A percentile compares a stretch with the other conserved stretches of the same genome.
phyloP scores from a whole-genome alignment of 2,797 vertebrate species.

The Spondyliosoma cantharus region DNA sequence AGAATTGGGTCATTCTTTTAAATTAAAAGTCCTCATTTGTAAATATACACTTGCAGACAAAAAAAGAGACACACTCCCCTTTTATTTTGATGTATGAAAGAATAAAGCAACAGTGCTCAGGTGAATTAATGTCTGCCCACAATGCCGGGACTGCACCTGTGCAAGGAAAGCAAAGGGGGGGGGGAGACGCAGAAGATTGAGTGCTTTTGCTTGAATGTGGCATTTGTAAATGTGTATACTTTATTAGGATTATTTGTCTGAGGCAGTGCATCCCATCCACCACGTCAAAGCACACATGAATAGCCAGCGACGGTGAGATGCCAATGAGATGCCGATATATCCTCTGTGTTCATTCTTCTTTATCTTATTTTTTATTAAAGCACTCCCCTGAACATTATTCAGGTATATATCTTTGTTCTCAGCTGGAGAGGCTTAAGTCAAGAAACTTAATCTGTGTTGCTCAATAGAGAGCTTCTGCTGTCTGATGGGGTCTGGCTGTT shows the following conservation, averaged over 20 bases:
- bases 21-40: constrained; percentile 88
- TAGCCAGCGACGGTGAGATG: constrained; percentile 55
- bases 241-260: constrained; percentile 76
- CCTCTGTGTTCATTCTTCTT: constrained; percentile 59
- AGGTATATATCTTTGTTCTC: constrained; percentile 73
- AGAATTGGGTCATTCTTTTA: constrained; percentile 88
- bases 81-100: constrained; percentile 86
- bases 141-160: constrained; percentile 47
- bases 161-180: constrained; percentile 16
- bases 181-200: constrained; percentile 65
- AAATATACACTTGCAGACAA: constrained; percentile 85
- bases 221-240: constrained; percentile 69
- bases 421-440: constrained; percentile 71
- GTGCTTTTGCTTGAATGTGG: constrained; percentile 70
- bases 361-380: constrained; percentile 73
- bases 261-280: constrained; percentile 57
- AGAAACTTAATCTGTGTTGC: constrained; percentile 72
- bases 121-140: constrained; percentile 77
- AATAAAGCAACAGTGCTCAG: constrained; percentile 80
- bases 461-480: constrained; percentile 67
- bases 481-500: constrained; percentile 77
- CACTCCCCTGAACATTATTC: constrained; percentile 58
- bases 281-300: constrained; percentile 70
- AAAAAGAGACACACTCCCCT: constrained; percentile 73
- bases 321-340: constrained; percentile 69